phyloP scores from a whole-genome alignment of 2,888 invertebrate genomes.

The Bellardia bayeri region DNA sequence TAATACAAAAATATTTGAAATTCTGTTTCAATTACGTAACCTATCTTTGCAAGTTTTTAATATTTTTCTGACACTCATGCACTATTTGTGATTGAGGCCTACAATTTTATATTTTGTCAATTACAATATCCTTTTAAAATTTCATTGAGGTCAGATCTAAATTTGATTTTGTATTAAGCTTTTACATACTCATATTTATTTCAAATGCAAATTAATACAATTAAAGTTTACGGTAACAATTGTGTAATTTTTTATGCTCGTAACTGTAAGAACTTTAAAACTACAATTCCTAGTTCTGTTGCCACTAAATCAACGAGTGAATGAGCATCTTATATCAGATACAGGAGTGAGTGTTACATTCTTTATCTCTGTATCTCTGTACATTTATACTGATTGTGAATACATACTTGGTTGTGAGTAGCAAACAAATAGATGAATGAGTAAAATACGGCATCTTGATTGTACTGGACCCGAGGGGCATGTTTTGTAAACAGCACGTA shows the following conservation, averaged over 20 bases:
- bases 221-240: no score
- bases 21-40: no score
- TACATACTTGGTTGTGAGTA: constrained; percentile 18
- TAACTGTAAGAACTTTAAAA: constrained; percentile 5
- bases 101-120: no score
- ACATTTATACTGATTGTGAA: neutral
- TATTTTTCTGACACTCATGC: no score
- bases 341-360: constrained; percentile 40
- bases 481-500: constrained; percentile 65
- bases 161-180: no score
- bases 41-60: no score
- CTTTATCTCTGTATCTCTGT: neutral
- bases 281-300: constrained; percentile 13
- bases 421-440: constrained; percentile 38
- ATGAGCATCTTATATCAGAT: constrained; percentile 52
- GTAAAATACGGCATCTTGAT: constrained; percentile 57
- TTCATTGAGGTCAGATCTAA: no score
- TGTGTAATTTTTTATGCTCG: neutral
- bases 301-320: constrained; percentile 50
- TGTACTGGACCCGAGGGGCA: constrained; percentile 53
- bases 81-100: no score
- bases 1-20: no score
- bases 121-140: no score
- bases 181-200: no score
- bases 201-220: no score